Base-by-base conservation (phyloP, 2,797 vertebrate species). In the Peromyscus aztecus region DNA sequence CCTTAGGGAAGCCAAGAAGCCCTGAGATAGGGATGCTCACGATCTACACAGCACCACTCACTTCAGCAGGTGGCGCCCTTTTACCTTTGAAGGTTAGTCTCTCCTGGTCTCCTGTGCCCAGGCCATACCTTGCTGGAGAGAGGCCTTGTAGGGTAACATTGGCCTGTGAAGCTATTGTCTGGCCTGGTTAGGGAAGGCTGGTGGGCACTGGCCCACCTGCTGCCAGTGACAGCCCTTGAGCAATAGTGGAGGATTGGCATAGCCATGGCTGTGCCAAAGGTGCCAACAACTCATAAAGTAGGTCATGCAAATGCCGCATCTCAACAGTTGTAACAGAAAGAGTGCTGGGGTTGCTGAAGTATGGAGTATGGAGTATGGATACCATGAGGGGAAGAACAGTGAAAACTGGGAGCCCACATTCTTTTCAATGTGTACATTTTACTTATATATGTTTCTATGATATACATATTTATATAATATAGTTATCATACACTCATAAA, bases 31-130 rank as follows among this genome's bases (percentile, higher is more conserved):
- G 49, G 81, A 82, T 59, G 27, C 85, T 90, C 84, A 37, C 52
- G 52, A 59, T 65, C 61, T 11, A 5, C 1, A 57, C 49, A 43
- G 81, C 29, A 2, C 91, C 85, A 76, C 76, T 94, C 1, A 0
- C 46, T 78, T 97, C 98, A 90, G 97, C 92, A 98, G 98, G 95
- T 97, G 98, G 97, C 94, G 92, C 98, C 93, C 93, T 97, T 96
- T 94, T 65, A 95, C 97, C 93, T 85, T 87, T 91, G 85, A 90
- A 95, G 92, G 96, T 91, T 71, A 24, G 81, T 93, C 27, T 84
- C 61, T 84, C 27, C 7, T 83, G 49, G 46, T 63, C 55, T 93
- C 27, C 55, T 12, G 46, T 40, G 76, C 85, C 34, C 1, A 21
- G 49, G 77, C 4, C 0, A 49, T 67, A 75, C 94, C 77, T 80